Base-by-base conservation (phyloP, 1,140 invertebrate species). In the Oryzaephilus surinamensis region DNA sequence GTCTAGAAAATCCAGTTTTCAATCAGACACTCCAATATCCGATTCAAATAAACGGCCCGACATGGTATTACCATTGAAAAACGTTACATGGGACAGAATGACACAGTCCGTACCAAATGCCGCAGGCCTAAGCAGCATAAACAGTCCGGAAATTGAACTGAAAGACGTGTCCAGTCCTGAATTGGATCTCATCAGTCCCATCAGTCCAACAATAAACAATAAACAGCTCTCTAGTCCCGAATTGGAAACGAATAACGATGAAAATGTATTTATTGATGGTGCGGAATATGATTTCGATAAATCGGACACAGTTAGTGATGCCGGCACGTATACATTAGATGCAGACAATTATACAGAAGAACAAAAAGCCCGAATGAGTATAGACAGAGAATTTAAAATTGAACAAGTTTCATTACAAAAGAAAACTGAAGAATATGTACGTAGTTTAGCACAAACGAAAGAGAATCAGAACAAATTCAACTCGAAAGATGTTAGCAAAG, bases 261-360 rank as follows among this genome's bases (percentile, higher is more conserved):
- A 43, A 24, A 23, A 45, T 16, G 29, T 32, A 13, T 52, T 52
- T 20, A 24, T 50, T 32, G 41, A 43, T 20, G 47, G 44, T 15
- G 38, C 43, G 7, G 54, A 60, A 13, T 52, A 45, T 38, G 54
- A 60, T 44, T 55, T 55, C 33, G 57, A 61, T 30, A 66, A 24
- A 24, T 74, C 72, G 15, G 83, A 81, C 46, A 79, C 80, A 16
- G 70, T 76, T 0, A 87, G 84, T 60, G 84, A 88, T 58, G 71
- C 82, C 4, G 88, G 88, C 17, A 93, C 88, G 1, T 93, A 92
- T 48, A 92, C 88, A 0, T 77, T 93, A 20, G 81, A 87, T 48
- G 81, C 81, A 36, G 82, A 87, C 47, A 78, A 77, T 58, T 85
- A 84, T 48, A 81, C 82, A 1, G 86, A 88, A 52, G 83, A 86